Conservation (phyloP, 2,888 invertebrate genomes). For the Drosophila pseudotakahashii region DNA sequence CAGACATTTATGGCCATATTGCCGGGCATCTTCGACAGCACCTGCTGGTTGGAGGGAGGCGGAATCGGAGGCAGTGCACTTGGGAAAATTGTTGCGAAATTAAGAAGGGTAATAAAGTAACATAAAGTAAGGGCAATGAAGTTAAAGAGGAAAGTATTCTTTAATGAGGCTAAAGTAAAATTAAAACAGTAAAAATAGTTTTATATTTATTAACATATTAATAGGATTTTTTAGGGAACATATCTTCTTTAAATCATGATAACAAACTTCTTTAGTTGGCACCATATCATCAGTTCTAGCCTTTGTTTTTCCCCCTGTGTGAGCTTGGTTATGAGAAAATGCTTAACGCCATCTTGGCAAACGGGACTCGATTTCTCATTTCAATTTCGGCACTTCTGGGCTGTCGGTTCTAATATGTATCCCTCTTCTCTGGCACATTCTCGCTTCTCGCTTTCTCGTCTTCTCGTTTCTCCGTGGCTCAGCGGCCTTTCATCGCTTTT, state of each 20-base stretch:
- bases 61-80: constrained; percentile 16
- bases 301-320: neutral
- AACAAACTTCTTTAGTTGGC: too few species aligned
- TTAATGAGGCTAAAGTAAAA: too few species aligned
- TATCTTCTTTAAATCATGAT: too few species aligned
- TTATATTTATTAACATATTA: too few species aligned
- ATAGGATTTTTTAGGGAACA: too few species aligned
- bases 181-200: too few species aligned
- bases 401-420: constrained; percentile 58
- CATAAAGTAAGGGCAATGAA: neutral
- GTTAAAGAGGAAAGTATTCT: too few species aligned
- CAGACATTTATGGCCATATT: constrained; percentile 46
- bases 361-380: constrained; percentile 52
- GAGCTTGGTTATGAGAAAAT: constrained; percentile 4
- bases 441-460: neutral
- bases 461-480: constrained; percentile 24
- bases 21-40: constrained; percentile 34
- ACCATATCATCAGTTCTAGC: too few species aligned
- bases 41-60: constrained; percentile 17
- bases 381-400: constrained; percentile 49
- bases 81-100: neutral
- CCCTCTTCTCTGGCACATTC: constrained; percentile 4
- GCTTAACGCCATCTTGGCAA: constrained; percentile 22
- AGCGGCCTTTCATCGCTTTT: constrained; percentile 29
- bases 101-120: neutral